Evolutionary conservation across 2,797 vertebrate species (phyloP), one percentile per base, ranked within the genome.

Genomic region (Sebastes taczanowskii): DNA sequence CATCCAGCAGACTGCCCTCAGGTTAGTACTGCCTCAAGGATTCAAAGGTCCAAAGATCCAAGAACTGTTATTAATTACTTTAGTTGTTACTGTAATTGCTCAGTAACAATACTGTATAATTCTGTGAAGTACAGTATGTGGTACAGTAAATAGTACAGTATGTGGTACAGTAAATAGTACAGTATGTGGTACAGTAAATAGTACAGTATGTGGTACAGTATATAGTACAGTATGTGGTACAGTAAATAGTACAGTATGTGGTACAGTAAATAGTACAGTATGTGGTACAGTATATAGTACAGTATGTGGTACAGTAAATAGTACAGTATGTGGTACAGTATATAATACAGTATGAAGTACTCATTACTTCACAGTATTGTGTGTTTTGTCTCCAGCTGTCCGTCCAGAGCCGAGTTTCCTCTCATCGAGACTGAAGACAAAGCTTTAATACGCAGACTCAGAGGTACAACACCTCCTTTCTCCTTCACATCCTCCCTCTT

Each of bases 401-500:
- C 97, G 0, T 96, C 96, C 87, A 96, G 97, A 83, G 96, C 97
- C 2, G 97, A 98, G 65, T 99, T 99, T 73, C 97, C 97, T 13
- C 91, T 98, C 76, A 98, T 98, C 0, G 98, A 99, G 94, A 98
- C 97, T 0, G 98, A 98, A 89, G 96, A 97, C 65, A 97, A 97
- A 85, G 97, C 97, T 55, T 90, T 97, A 55, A 90, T 96, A 5
- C 92, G 97, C n/a, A 92, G 96, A 74, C 94, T 97, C 65, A 93
- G 94, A 95, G 97, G 97, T 98, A 90, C 59, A 27, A 5, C 74
- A 3, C 25, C 55, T 35, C 42, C 67, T 35, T 23, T 20, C 1
- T 22, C 11, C n/a, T 32, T 6, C 4, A 74, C 23, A 14, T 9
- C 5, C 2, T 27, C 7, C 46, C 27, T 6, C 16, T 6, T 58